Conservation (phyloP, 2,888 invertebrate genomes). For the Leptinotarsa haldemani region DNA sequence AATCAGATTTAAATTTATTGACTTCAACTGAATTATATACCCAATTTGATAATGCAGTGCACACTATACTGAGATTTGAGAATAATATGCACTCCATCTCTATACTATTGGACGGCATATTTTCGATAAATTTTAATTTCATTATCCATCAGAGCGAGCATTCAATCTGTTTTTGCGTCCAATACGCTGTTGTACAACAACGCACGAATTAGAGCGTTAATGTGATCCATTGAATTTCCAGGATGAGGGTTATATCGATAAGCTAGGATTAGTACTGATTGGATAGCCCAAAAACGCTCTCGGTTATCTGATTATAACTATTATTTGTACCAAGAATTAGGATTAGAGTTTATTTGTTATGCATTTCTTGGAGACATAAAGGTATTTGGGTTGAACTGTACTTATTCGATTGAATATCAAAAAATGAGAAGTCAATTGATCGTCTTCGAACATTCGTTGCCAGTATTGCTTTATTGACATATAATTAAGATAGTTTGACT, state of each 20-base stretch:
- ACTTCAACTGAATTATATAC: too few relatives aligned
- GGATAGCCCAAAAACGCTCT: constrained; percentile 52
- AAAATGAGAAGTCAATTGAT: too few relatives aligned
- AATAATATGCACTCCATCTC: too few relatives aligned
- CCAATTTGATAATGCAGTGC: too few relatives aligned
- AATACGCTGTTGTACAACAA: neutral
- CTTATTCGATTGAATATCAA: neutral
- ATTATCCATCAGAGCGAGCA: constrained; percentile 5
- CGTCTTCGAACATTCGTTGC: too few relatives aligned
- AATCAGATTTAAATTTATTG: too few relatives aligned
- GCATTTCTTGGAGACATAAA: neutral
- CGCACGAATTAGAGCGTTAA: constrained; percentile 32
- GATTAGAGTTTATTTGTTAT: constrained; percentile 46
- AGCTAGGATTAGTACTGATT: constrained; percentile 51
- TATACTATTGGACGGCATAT: neutral
- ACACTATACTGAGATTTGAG: too few relatives aligned
- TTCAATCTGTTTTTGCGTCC: neutral
- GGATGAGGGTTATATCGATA: constrained; percentile 33
- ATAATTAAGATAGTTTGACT: too few relatives aligned
- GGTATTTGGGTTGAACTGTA: neutral
- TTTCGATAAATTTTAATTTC: neutral
- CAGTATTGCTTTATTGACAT: too few relatives aligned
- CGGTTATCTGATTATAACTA: constrained; percentile 63
- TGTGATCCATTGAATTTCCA: constrained; percentile 26
- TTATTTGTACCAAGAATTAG: constrained; percentile 62